Base-by-base conservation (phyloP, 2,888 invertebrate species). In the Melipona beecheii region DNA sequence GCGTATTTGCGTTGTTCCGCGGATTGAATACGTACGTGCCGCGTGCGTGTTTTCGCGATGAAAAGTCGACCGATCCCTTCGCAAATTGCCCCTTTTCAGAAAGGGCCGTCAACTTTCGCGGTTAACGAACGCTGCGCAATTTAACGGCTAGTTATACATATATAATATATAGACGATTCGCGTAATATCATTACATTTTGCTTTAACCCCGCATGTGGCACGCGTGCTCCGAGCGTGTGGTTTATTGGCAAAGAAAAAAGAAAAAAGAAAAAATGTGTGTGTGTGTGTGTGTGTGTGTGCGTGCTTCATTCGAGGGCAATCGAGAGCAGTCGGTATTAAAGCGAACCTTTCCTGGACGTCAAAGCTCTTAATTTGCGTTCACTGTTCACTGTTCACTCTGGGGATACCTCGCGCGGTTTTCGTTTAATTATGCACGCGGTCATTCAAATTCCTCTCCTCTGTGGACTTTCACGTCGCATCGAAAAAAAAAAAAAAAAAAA, bases 371-470 rank as follows among this genome's bases (percentile, higher is more conserved):
- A 72, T 75, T 75, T 64, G 21, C 24, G 31, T 31, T 21, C 50
- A 31, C 49, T 60, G 52, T 52, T 24, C 36, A n/a, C 24, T 52
- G 21, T 74, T 66, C 54, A 31, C 24, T 58, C 58, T 64, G 17
- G 27, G 5, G n/a, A 9, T 2, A 49, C 27, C 36, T 24, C 43
- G 58, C 65, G 15, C n/a, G 60, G 73, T 70, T 80, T 75, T 66
- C 74, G 74, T 80, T 75, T 71, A 81, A 75, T 82, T 81, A 71
- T 36, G 31, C 65, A 60, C 52, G 60, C 49, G 36, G 50, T n/a
- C 13, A 70, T 70, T 60, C 64, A 58, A 74, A 52, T 65, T 74
- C 27, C 24, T 43, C 31, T 36, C 24, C n/a, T 17, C 9, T 15
- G 4, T 21, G 21, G 9, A 27, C 21, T n/a, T 27, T n/a, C 24